phyloP scores from a whole-genome alignment of 2,888 invertebrate genomes.

The Macrostomum cliftonense region DNA sequence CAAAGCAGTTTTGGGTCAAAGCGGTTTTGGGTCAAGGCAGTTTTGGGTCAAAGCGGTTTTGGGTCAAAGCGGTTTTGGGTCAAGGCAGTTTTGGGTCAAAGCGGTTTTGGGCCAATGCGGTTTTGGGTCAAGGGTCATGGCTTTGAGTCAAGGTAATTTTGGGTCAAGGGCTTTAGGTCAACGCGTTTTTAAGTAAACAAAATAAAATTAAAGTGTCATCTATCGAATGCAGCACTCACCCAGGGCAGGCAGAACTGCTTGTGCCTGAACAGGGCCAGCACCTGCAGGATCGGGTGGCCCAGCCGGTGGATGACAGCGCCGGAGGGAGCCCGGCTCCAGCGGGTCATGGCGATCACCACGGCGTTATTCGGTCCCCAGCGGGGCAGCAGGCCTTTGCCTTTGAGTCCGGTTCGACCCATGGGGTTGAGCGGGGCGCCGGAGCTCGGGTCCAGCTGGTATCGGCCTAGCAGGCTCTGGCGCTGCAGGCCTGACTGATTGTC shows the following conservation, averaged over 20 bases:
- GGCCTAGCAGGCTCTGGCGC: constrained; percentile 9
- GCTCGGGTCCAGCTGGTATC: constrained; percentile 6
- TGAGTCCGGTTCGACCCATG: constrained; percentile 25
- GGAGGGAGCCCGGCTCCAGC: constrained; percentile 15
- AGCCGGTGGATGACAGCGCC: constrained; percentile 3
- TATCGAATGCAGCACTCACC: constrained; percentile 3
- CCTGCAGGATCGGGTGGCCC: constrained; percentile 6
- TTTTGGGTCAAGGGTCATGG: too few relatives aligned
- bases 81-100: too few relatives aligned
- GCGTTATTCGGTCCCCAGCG: constrained; percentile 30
- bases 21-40: too few relatives aligned
- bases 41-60: too few relatives aligned
- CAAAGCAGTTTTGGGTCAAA: too few relatives aligned
- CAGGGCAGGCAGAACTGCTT: constrained; percentile 11
- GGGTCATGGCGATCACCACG: constrained; percentile 21
- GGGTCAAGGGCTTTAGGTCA: too few relatives aligned
- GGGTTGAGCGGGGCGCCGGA: constrained; percentile 26
- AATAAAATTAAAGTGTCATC: too few relatives aligned
- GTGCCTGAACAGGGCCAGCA: constrained; percentile 5
- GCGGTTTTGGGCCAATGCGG: too few relatives aligned
- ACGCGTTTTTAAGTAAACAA: too few relatives aligned
- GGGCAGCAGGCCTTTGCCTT: constrained; percentile 23
- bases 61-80: too few relatives aligned
- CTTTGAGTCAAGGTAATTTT: too few relatives aligned
- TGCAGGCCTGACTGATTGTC: constrained; percentile 3